phyloP scores from a whole-genome alignment of 2,113 vertebrate genomes.

The Merops nubicus region DNA sequence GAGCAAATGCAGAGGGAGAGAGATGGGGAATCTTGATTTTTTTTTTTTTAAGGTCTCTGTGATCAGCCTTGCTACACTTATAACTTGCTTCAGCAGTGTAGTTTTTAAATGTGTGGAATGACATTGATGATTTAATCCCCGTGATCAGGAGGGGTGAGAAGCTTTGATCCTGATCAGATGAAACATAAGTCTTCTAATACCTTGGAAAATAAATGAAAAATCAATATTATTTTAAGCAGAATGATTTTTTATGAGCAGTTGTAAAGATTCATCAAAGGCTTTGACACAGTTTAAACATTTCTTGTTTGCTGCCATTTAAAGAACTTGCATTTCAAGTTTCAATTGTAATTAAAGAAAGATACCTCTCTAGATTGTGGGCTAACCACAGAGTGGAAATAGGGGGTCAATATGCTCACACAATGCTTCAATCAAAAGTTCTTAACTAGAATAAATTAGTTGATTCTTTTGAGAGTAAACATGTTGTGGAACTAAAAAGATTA shows the following conservation, averaged over 20 bases:
- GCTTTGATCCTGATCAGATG: conserved; percentile 70
- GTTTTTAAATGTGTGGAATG: conserved; percentile 68
- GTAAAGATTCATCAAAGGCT: conserved; percentile 53
- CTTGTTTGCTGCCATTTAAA: conserved; percentile 52
- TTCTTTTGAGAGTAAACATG: neutral
- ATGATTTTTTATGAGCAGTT: conserved; percentile 66
- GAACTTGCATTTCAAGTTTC: conserved; percentile 51
- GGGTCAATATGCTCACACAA: neutral
- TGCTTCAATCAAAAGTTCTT: neutral
- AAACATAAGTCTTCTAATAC: conserved; percentile 61
- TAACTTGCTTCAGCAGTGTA: conserved; percentile 60
- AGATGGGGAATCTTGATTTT: conserved; percentile 72
- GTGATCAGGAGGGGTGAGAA: conserved; percentile 50
- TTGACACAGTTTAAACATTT: conserved; percentile 56
- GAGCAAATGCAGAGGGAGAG: conserved; percentile 74
- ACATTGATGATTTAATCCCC: conserved; percentile 62
- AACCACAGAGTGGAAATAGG: neutral
- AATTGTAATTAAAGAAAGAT: conserved; percentile 52
- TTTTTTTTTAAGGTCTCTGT: conserved; percentile 76
- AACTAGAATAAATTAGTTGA: neutral
- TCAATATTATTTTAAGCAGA: conserved; percentile 64
- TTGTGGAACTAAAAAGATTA: neutral
- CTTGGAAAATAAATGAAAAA: conserved; percentile 67
- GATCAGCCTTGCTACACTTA: conserved; percentile 64
- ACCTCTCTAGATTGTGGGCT: neutral